Base-by-base conservation (phyloP, 2,888 invertebrate genomes). In the Acleris laterana region DNA sequence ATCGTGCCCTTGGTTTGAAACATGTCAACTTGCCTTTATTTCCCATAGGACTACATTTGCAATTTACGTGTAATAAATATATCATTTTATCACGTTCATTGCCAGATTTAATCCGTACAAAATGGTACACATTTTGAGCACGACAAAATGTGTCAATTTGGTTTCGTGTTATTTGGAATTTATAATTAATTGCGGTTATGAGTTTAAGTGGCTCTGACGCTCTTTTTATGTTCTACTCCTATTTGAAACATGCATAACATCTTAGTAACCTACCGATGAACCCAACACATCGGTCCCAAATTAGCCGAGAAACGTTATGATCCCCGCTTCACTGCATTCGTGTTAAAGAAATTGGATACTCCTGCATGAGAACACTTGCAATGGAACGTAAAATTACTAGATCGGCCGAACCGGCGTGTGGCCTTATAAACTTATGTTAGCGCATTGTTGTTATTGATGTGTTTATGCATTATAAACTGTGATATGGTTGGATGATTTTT, bases 291-390 rank as follows among this genome's bases (percentile, higher is more conserved):
- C 75, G 70, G 74, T 74, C 69, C 55, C 74, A 83, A 85, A 85
- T 55, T 51, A 63, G 22, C 53, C 46, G 64, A 82, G 79, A 78
- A 84, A 83, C 85, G 82, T 89, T 88, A 84, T 87, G 82, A 82
- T 85, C 86, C 85, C 80, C 79, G 87, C 83, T 84, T 79, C 83
- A 86, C 75, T 80, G 82, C 83, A 82, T 79, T 81, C 81, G 80
- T 83, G 85, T 85, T 80, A 80, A 84, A 86, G 86, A 84, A 88
- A 89, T 90, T 87, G 85, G 88, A 89, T 89, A 84, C 86, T 85
- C 79, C 87, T 84, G 88, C 82, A 81, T 82, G 87, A 87, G 83
- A 85, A 84, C 83, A 86, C 83, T 83, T 81, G 81, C 87, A 89
- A 87, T 89, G 86, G 81, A 83, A 84, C 89, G 89, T 89, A 83